A percentile compares a stretch with the other conserved stretches of the same genome.
phyloP scores from a whole-genome alignment of 2,797 vertebrate genomes.

The Megalops cyprinoides region DNA sequence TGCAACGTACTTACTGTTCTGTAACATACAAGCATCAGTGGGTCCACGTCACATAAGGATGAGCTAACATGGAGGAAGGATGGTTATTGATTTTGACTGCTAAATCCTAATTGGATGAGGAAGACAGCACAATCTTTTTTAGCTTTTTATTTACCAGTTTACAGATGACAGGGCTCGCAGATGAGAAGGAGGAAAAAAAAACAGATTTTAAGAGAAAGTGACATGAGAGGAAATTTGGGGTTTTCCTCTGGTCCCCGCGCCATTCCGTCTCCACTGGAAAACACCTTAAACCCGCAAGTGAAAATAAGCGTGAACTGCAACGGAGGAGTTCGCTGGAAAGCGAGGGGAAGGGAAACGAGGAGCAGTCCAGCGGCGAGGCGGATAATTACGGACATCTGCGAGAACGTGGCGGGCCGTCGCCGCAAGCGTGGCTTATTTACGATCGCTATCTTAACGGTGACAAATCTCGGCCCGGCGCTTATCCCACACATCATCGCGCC shows the following conservation, averaged over 20 bases:
- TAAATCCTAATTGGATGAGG: constrained; percentile 22
- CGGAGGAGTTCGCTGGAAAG: constrained; percentile 29
- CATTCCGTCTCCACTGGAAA: constrained; percentile 16
- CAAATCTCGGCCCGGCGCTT: constrained; percentile 39
- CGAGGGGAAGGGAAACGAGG: constrained; percentile 28
- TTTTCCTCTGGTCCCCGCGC: not conserved
- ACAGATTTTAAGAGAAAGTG: constrained; percentile 25
- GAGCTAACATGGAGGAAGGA: not conserved
- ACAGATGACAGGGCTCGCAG: constrained; percentile 16
- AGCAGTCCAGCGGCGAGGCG: constrained; percentile 54
- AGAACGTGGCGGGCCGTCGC: constrained; percentile 63
- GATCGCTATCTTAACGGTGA: constrained; percentile 50
- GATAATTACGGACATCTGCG: constrained; percentile 68
- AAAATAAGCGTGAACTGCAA: too few relatives aligned
- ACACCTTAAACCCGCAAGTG: too few relatives aligned
- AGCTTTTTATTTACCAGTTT: constrained; percentile 20
- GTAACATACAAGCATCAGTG: not conserved
- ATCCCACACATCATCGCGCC: constrained; percentile 35
- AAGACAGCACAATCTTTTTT: constrained; percentile 13
- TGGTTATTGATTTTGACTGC: constrained; percentile 59
- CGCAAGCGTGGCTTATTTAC: constrained; percentile 63
- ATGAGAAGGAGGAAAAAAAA: constrained; percentile 17
- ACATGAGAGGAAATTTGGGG: constrained; percentile 20
- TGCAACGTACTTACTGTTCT: not conserved
- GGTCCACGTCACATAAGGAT: not conserved